Conservation (phyloP, 2,113 vertebrate species). For the Chiloscyllium plagiosum region DNA sequence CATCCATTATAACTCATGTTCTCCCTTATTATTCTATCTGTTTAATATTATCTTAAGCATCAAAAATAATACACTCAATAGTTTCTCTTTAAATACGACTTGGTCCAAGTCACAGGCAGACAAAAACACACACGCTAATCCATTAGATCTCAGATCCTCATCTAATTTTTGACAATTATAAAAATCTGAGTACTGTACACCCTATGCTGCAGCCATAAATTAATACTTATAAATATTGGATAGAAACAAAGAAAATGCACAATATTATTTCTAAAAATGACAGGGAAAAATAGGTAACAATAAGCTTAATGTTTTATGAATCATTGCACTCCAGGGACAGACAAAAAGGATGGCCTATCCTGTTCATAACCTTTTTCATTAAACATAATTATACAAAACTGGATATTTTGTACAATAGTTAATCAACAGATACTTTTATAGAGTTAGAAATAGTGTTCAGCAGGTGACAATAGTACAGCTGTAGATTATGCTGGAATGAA, state of each 20-base stretch:
- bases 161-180: conserved; percentile 13
- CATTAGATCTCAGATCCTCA: neutral
- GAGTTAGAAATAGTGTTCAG: neutral
- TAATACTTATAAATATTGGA: neutral
- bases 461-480: neutral
- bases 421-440: neutral
- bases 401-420: conserved; percentile 15
- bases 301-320: neutral
- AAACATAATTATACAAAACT: neutral
- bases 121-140: neutral
- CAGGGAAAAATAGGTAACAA: neutral
- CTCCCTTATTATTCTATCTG: neutral
- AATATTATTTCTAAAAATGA: neutral
- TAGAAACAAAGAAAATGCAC: neutral
- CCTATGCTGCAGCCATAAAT: neutral
- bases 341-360: neutral
- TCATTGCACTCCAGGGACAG: neutral
- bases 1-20: neutral
- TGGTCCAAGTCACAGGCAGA: neutral
- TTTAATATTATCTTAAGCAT: neutral
- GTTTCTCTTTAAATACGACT: neutral
- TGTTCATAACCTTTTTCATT: neutral
- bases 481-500: neutral
- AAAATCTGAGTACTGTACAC: neutral
- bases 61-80: neutral